phyloP scores from a whole-genome alignment of 2,888 invertebrate genomes.

The Tetramorium bicarinatum region DNA sequence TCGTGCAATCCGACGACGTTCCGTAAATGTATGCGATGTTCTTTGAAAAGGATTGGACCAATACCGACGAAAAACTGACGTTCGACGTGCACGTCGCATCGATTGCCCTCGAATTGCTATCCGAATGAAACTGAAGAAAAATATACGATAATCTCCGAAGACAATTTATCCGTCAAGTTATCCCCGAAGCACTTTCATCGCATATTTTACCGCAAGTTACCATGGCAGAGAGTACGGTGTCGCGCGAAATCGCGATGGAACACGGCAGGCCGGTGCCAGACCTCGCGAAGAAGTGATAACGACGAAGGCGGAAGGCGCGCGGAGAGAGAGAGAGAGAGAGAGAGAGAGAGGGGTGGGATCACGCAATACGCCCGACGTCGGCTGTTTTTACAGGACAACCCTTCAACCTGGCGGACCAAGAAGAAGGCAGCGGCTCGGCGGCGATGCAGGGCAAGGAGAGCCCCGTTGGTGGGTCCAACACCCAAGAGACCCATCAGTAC shows the following conservation, averaged over 20 bases:
- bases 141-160: background rate
- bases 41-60: background rate
- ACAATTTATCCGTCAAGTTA: background rate
- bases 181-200: background rate
- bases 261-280: slow-evolving; percentile 18
- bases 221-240: slow-evolving; percentile 39
- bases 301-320: slow-evolving; percentile 14
- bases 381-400: slow-evolving; percentile 56
- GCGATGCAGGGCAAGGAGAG: slow-evolving; percentile 84
- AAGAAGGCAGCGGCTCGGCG: slow-evolving; percentile 76
- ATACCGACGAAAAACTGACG: background rate
- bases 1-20: background rate
- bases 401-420: slow-evolving; percentile 82
- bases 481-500: slow-evolving; percentile 94
- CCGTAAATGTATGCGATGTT: slow-evolving; percentile 8
- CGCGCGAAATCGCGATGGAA: slow-evolving; percentile 50
- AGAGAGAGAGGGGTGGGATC: background rate
- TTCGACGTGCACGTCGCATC: background rate
- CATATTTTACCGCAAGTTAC: background rate
- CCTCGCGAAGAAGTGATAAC: slow-evolving; percentile 45
- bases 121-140: background rate
- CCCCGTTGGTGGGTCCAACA: slow-evolving; percentile 83
- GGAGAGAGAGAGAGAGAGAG: slow-evolving; percentile 9
- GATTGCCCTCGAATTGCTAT: slow-evolving; percentile 11
- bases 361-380: slow-evolving; percentile 21